phyloP scores from a whole-genome alignment of 2,888 invertebrate genomes.

The Drosophila barbarae region DNA sequence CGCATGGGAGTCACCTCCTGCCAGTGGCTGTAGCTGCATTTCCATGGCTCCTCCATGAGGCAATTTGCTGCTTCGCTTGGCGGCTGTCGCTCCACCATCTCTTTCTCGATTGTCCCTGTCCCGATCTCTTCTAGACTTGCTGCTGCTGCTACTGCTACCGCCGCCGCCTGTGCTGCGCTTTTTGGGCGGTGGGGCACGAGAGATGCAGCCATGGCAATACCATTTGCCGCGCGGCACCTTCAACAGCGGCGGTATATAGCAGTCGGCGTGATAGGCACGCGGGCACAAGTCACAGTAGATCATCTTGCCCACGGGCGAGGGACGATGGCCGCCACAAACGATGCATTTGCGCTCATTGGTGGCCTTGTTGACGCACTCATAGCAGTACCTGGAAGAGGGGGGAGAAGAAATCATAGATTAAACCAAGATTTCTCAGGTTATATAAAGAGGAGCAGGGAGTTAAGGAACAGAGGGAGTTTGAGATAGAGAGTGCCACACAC shows the following conservation, averaged over 20 bases:
- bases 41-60: conserved; percentile 34
- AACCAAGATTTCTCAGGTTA: background rate
- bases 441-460: background rate
- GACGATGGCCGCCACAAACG: conserved; percentile 90
- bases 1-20: conserved; percentile 38
- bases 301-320: conserved; percentile 82
- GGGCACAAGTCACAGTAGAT: conserved; percentile 94
- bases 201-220: conserved; percentile 93
- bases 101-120: conserved; percentile 59
- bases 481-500: conserved; percentile 27
- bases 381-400: conserved; percentile 89
- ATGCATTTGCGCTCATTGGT: conserved; percentile 96
- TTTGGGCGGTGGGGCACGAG: conserved; percentile 89
- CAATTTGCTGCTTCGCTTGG: conserved; percentile 61
- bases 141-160: conserved; percentile 79
- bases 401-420: background rate
- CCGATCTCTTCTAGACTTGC: conserved; percentile 81
- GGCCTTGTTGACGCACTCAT: conserved; percentile 95
- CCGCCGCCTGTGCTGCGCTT: conserved; percentile 80
- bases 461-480: conserved; percentile 11
- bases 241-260: conserved; percentile 91
- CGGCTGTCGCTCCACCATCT: conserved; percentile 51
- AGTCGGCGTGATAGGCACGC: conserved; percentile 95
- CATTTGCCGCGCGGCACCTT: conserved; percentile 92
- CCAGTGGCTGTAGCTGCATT: conserved; percentile 26